Percentiles rank a stretch among this genome's conserved stretches.
These are phyloP conservation scores for Patella pellucida DNA, from an alignment of 2,888 invertebrate species.

Conservation along the genomic window DNA sequence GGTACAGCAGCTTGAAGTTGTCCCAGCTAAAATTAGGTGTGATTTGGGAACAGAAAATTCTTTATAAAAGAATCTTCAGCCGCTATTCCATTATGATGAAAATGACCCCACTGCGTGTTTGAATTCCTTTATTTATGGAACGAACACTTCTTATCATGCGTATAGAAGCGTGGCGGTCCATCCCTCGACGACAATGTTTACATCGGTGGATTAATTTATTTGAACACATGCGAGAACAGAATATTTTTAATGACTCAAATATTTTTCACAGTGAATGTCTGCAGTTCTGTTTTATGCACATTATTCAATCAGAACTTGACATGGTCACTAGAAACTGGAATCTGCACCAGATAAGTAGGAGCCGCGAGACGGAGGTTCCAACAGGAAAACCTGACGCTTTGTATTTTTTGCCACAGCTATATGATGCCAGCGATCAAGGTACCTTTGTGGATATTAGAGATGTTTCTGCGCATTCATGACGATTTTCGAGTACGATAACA, in stretches of 20 bases:
- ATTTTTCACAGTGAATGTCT: too few relatives aligned
- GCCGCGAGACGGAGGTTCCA: too few relatives aligned
- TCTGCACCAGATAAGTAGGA: too few relatives aligned
- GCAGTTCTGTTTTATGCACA: too few relatives aligned
- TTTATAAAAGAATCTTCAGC: too few relatives aligned
- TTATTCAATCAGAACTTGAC: background rate
- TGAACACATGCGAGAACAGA: background rate
- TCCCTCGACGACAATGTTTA: background rate
- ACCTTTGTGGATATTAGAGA: constrained; percentile 2
- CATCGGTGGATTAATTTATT: background rate
- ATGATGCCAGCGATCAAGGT: constrained; percentile 1
- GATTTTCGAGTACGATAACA: background rate
- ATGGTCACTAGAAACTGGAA: too few relatives aligned
- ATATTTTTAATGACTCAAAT: background rate
- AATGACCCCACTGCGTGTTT: too few relatives aligned
- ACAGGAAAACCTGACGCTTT: too few relatives aligned
- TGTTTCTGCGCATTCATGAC: background rate
- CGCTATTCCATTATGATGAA: too few relatives aligned
- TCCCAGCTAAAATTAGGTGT: background rate
- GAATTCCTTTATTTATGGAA: background rate
- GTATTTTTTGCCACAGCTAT: background rate
- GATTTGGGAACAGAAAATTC: background rate
- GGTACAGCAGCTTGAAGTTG: background rate
- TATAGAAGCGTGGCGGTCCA: background rate
- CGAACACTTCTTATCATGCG: background rate